phyloP scores from a whole-genome alignment of 2,888 invertebrate genomes.

The Zygaena filipendulae region DNA sequence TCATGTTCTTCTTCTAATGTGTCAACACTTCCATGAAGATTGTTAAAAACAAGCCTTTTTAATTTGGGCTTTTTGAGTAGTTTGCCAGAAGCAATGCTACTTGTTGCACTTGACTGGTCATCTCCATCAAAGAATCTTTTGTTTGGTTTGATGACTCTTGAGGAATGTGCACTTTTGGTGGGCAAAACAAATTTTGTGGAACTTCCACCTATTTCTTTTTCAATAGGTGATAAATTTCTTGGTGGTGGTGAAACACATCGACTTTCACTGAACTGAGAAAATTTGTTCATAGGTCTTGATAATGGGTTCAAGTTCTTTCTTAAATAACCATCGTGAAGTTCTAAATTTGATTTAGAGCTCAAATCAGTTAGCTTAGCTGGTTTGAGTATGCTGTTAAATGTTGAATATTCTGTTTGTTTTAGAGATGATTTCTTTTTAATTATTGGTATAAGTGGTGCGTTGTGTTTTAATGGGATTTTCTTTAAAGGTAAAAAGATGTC shows the following conservation, averaged over 20 bases:
- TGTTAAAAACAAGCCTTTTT: conserved; percentile 56
- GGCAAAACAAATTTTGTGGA: conserved; percentile 79
- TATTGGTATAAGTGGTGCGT: conserved; percentile 70
- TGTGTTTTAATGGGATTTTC: conserved; percentile 67
- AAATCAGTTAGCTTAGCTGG: conserved; percentile 72
- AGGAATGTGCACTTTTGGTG: conserved; percentile 84
- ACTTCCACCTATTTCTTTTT: conserved; percentile 34
- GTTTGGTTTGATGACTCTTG: conserved; percentile 88
- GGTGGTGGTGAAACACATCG: conserved; percentile 60
- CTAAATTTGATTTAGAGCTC: conserved; percentile 65
- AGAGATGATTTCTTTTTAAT: conserved; percentile 72
- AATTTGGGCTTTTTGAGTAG: conserved; percentile 61
- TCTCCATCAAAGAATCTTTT: conserved; percentile 83
- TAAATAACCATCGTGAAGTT: conserved; percentile 57
- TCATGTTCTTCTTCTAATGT: conserved; percentile 35
- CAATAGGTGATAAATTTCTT: conserved; percentile 44
- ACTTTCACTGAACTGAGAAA: conserved; percentile 53
- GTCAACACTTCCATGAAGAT: conserved; percentile 41
- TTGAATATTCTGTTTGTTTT: conserved; percentile 65
- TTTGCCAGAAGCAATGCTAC: conserved; percentile 39
- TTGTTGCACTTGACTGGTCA: conserved; percentile 42
- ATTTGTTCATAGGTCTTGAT: conserved; percentile 56
- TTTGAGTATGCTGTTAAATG: conserved; percentile 69
- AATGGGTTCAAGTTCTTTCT: conserved; percentile 57
- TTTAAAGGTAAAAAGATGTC: conserved; percentile 67